Evolutionary conservation across 2,888 invertebrate genomes (phyloP), one percentile per base, ranked within the genome.

Genomic region (Gordius sp.): DNA sequence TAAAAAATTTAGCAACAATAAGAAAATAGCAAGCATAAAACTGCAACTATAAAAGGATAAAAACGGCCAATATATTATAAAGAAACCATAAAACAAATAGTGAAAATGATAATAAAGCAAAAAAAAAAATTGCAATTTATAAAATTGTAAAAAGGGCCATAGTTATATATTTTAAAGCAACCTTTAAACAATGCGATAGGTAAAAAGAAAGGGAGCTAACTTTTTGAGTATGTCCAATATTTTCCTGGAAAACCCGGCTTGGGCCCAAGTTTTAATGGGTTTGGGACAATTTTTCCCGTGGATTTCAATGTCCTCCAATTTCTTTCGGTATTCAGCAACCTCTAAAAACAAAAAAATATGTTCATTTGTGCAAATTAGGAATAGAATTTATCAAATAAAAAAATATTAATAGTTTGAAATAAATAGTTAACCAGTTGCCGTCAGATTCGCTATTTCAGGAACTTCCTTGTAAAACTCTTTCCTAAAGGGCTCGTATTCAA

Each of bases 381-480:
- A 47, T 47, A 47, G 4, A 47, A 47, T 33, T n/a, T 33, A n/a
- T 33, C 8, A 33, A 33, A 33, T 13, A 33, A 52, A 26, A 13
- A 61, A 27, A 24, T 23, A 28, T 33, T 25, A 26, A 39, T 28
- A 28, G 25, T 24, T 26, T 33, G 1, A 16, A 24, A 25, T 16
- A 60, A 25, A 41, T 39, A 52, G 16, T 23, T 59, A 20, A 27
- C 41, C 41, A 61, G 56, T 23, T 26, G 76, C 67, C 0, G 83
- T 81, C 89, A 97, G 86, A 65, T 79, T 78, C 1, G 82, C 76
- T 61, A 99, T 76, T 71, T 99, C 97, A 53, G 83, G 91, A 1
- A 81, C 87, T 75, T 99, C 97, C 1, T 87, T 83, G 68, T 99
- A 99, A 68, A 99, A 99, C 61, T 82, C 78, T 71, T 93, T 97